A percentile compares a stretch with the other conserved stretches of the same genome.
phyloP scores from a whole-genome alignment of 2,888 invertebrate genomes.

The Timema cristinae region DNA sequence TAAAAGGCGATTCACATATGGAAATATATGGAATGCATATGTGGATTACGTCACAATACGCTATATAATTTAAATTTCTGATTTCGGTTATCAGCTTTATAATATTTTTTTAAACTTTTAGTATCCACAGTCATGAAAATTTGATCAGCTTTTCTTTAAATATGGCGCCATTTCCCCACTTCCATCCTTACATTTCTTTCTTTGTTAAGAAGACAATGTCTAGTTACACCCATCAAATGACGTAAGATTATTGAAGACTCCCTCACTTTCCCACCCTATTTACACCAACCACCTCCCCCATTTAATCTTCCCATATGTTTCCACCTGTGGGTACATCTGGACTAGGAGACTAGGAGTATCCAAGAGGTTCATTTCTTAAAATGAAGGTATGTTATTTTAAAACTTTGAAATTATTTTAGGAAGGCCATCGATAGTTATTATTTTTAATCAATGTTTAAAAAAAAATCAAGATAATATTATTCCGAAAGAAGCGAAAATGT shows the following conservation, averaged over 20 bases:
- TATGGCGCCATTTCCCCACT: not conserved
- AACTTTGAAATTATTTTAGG: too few relatives aligned
- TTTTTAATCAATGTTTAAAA: too few relatives aligned
- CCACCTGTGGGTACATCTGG: slow-evolving; percentile 31
- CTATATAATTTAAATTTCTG: not conserved
- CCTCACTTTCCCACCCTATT: not conserved
- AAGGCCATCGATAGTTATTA: too few relatives aligned
- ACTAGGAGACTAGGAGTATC: slow-evolving; percentile 22
- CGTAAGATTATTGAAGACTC: too few relatives aligned
- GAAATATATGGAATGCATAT: not conserved
- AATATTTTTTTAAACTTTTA: not conserved
- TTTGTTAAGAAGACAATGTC: not conserved
- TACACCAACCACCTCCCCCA: not conserved
- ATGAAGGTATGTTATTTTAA: too few relatives aligned
- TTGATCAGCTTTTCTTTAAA: not conserved
- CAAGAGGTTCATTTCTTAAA: slow-evolving; percentile 21
- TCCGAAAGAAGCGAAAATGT: too few relatives aligned
- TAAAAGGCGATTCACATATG: not conserved
- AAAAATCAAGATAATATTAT: too few relatives aligned
- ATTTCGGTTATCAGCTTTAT: not conserved
- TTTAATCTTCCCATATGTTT: slow-evolving; percentile 32
- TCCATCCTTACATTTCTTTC: not conserved
- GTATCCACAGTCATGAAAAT: not conserved
- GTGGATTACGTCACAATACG: slow-evolving; percentile 10
- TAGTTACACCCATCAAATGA: not conserved